Conservation (phyloP, 2,113 vertebrate genomes). For the Eudyptes chrysolophus region DNA sequence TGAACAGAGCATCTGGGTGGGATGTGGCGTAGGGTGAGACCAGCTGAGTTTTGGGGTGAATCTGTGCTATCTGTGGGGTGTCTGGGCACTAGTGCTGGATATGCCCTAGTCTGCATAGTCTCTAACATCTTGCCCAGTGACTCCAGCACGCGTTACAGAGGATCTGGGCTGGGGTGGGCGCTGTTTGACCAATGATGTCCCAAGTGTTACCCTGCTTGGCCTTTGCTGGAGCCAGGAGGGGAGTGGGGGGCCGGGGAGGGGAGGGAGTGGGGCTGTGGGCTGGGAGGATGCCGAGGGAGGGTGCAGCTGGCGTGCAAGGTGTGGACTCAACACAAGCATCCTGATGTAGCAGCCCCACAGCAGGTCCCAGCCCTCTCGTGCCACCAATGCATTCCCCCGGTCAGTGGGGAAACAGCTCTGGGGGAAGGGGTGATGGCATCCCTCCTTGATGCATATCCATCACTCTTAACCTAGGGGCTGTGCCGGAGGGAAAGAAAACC, state of each 20-base stretch:
- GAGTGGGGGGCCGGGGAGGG: fast-evolving
- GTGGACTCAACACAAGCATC: fast-evolving
- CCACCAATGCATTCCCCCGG: neutral
- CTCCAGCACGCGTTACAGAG: neutral
- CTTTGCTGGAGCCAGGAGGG: neutral
- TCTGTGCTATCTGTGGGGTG: neutral
- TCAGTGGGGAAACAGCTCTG: too few relatives aligned
- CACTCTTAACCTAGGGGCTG: neutral
- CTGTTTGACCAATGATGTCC: neutral
- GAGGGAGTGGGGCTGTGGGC: neutral
- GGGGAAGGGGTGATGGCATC: too few relatives aligned
- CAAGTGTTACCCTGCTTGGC: neutral
- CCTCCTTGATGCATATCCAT: neutral
- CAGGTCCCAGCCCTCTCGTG: neutral
- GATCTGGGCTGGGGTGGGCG: neutral
- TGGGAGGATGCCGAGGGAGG: neutral
- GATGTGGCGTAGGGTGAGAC: neutral
- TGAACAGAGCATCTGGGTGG: neutral
- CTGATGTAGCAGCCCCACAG: neutral
- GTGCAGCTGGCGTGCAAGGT: fast-evolving
- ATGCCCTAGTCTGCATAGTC: too few relatives aligned
- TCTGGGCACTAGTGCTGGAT: neutral
- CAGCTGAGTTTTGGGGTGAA: neutral
- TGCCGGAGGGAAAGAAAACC: neutral
- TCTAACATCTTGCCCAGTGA: neutral